Evolutionary conservation across 92 coral and sea anemone genomes (phyloP), one percentile per base, ranked within the genome.

Genomic region (Parazoanthus atlanticus): DNA sequence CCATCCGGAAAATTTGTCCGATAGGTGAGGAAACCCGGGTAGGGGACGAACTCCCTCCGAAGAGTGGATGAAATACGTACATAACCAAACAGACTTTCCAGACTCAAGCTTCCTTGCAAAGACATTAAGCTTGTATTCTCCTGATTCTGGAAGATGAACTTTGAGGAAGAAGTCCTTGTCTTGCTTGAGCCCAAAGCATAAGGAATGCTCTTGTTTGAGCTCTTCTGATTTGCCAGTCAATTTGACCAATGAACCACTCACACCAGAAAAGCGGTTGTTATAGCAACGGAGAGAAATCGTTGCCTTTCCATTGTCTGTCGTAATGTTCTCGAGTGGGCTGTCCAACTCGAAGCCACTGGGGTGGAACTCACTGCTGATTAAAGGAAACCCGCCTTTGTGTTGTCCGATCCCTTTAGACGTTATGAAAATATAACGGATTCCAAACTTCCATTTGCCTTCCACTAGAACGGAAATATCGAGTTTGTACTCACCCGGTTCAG

Each of bases 341-440:
- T 93, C 86, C 77, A 95, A 47, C 70, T 84, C 92, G 85, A 95
- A 93, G 5, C 96, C 96, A 36, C 90, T 89, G 52, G 98, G 64
- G 56, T 95, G 86, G 21, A 95, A 92, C 11, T 90, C 91, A 21
- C 85, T 64, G 64, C 92, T 84, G 0, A 95, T 80, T 64, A 72
- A 74, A 26, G 98, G 98, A 89, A 93, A 95, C n/a, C 98, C 98
- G 5, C 98, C 98, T 40, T 90, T 89, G 73, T 87, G 88, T 58
- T 92, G 86, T 9, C 96, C 98, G 54, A 95, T 92, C 23, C 98
- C 98, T 23, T 88, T 93, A 70, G 93, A 67, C 65, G 96, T 88
- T 34, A 76, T 89, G 86, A 95, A 78, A 38, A 85, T 80, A 80
- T 95, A 95, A 75, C 92, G 86, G 41, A 95, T 94, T 76, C 96